Evolutionary conservation across 2,888 invertebrate species (phyloP), one percentile per base, ranked within the genome.

Genomic region (Lasioglossum zephyrum): DNA sequence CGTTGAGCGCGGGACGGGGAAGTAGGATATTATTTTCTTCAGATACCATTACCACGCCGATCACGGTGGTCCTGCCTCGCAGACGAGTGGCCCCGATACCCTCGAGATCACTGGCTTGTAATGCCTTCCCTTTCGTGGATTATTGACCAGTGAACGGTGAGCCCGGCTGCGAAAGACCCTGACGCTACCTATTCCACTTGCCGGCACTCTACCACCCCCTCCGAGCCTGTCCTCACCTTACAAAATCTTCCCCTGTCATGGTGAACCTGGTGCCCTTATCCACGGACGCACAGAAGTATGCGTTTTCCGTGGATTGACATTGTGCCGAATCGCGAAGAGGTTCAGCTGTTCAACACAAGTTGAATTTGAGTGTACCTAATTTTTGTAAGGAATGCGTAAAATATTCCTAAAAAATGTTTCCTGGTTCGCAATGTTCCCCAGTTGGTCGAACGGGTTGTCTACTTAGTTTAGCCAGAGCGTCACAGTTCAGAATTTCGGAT

Each of bases 81-180:
- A 90, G 86, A 87, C 90, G 87, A 88, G 87, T 86, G 89, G 87
- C 89, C 89, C 86, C 89, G 92, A 93, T 92, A 93, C 89, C 91
- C 88, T 84, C 92, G 86, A 86, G 94, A 94, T 95, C 95, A 94
- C 91, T 95, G 90, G 94, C 91, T 94, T 93, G 95, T 94, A 94
- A 94, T 95, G 95, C 95, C 95, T 95, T 94, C 94, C 94, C 94
- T 94, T 93, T 94, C 92, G 93, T 92, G 91, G 92, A 94, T 94
- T 92, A 93, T 93, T 93, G 92, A 93, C 91, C 93, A 92, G 90
- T 92, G 92, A 93, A 94, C 94, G 90, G 91, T 93, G 93, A 93
- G 92, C 93, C 92, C 93, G 93, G 90, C 89, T 84, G 72, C 82
- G 86, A 84, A 83, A 87, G 78, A 72, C 83, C 78, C 73, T 63